Evolutionary conservation across 2,113 vertebrate species (phyloP), one percentile per base, ranked within the genome.

Genomic region (Ageneiosus marmoratus): DNA sequence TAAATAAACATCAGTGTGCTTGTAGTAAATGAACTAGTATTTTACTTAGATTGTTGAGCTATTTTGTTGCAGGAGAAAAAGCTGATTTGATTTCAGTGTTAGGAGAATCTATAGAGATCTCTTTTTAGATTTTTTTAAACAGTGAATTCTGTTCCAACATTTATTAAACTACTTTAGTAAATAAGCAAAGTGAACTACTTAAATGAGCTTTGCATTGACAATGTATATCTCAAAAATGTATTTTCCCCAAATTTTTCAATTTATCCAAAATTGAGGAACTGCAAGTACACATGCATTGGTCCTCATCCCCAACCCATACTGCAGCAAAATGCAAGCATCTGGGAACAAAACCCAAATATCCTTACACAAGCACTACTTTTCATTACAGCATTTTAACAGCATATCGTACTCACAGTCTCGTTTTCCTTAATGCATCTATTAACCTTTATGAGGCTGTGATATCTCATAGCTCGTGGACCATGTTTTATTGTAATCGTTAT

Each of bases 371-470:
- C 69, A 55, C 44, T 62, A 10, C 41, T 51, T 44, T 62, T 75
- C 20, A 63, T 74, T 82, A 24, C 18, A 50, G 37, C 3, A 70
- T 32, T 69, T 55, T 58, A 83, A 79, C 51, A n/a, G 20, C 18
- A 60, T 34, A 78, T 79, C 34, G n/a, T 29, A 83, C 72, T 77
- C 51, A 69, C 62, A n/a, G 12, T 29, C 75, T 60, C 24, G 27
- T 78, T 83, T 70, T 78, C 48, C 37, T 48, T 77, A 34, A 67
- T 77, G 81, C 55, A 46, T 72, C 63, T 78, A 78, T 83, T 78
- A 77, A 78, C 15, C 63, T 83, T 83, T 83, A 78, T 48, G 75
- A 83, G 62, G 63, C 62, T 77, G 32, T 70, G 76, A 78, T 58
- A 55, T 70, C 41, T 41, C 63, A 58, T 60, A 60, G 50, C 76